A percentile compares a stretch with the other conserved stretches of the same genome.
These are phyloP conservation scores for Drosophila nannoptera DNA, from an alignment of 1,140 invertebrate species.

Conservation along the genomic window DNA sequence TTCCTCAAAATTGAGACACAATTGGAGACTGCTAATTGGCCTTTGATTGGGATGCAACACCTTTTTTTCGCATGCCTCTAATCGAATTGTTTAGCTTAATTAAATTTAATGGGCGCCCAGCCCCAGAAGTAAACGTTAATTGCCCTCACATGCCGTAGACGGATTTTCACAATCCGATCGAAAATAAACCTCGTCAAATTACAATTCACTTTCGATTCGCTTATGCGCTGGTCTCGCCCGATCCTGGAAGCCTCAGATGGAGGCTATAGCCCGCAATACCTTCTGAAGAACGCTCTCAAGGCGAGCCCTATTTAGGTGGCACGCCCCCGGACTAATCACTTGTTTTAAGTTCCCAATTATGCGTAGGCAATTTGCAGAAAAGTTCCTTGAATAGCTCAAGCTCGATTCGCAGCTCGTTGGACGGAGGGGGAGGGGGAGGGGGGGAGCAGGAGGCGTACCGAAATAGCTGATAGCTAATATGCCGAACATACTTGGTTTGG, in stretches of 20 bases:
- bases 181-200: constrained; percentile 30
- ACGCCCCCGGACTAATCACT: constrained; percentile 15
- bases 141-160: constrained; percentile 21
- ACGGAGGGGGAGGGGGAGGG: not conserved
- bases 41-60: constrained; percentile 20
- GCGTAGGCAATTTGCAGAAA: constrained; percentile 33
- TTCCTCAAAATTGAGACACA: not conserved
- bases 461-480: constrained; percentile 17
- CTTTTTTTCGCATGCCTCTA: constrained; percentile 25
- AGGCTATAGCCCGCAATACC: too few relatives aligned
- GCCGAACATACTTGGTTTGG: constrained; percentile 28
- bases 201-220: constrained; percentile 1
- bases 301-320: too few relatives aligned
- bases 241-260: not conserved
- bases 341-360: constrained; percentile 33
- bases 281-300: too few relatives aligned
- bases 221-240: too few relatives aligned
- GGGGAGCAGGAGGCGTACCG: not conserved
- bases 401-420: constrained; percentile 12
- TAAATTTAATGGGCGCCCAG: constrained; percentile 32
- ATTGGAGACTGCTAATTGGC: constrained; percentile 23
- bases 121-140: constrained; percentile 30
- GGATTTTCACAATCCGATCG: constrained; percentile 16
- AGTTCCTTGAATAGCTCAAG: constrained; percentile 44
- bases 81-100: constrained; percentile 38